A percentile compares a stretch with the other conserved stretches of the same genome.
Evolutionary conservation across 2,797 vertebrate genomes (phyloP).

Genomic region (Gymnothorax javanicus): DNA sequence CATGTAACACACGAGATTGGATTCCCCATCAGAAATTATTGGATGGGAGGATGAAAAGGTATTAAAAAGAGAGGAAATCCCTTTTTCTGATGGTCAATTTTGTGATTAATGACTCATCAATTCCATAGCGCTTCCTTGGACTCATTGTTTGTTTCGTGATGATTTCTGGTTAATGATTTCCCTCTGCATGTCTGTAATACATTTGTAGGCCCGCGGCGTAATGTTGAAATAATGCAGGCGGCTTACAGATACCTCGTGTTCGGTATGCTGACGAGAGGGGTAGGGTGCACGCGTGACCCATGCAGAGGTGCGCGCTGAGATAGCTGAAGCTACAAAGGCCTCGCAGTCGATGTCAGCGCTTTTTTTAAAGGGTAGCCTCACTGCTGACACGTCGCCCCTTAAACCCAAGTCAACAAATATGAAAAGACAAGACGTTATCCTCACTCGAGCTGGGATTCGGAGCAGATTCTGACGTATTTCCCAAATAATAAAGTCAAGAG

Average conservation of each 20-base stretch:
- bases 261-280: neutral
- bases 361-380: neutral
- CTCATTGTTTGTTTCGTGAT: neutral
- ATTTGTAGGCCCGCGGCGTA: neutral
- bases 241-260: neutral
- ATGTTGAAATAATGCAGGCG: neutral
- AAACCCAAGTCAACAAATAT: constrained; percentile 40
- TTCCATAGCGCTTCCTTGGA: neutral
- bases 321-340: neutral
- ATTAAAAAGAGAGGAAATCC: neutral
- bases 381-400: neutral
- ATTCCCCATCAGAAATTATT: neutral
- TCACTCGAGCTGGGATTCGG: neutral
- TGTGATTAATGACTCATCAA: neutral
- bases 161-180: neutral
- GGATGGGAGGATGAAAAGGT: neutral
- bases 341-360: neutral
- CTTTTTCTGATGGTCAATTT: neutral
- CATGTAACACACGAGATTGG: neutral
- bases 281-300: neutral
- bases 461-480: constrained; percentile 36
- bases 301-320: neutral
- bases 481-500: constrained; percentile 37
- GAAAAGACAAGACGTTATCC: constrained; percentile 50
- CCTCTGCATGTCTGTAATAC: neutral